phyloP scores from a whole-genome alignment of 2,113 vertebrate genomes.

The Picathartes gymnocephalus region DNA sequence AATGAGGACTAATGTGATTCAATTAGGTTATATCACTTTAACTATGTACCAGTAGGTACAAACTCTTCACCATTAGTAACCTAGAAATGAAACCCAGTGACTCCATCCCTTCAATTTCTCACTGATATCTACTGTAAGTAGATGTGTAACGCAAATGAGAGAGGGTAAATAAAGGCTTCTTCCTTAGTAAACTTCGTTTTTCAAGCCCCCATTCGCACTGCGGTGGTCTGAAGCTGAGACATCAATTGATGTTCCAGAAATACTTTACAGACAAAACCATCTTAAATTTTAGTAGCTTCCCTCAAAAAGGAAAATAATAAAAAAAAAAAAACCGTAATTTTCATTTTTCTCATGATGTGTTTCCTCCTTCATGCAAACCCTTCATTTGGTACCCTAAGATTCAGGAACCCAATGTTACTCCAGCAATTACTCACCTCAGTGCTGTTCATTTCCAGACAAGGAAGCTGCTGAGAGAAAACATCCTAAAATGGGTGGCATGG shows the following conservation, averaged over 20 bases:
- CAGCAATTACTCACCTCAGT: constrained; percentile 50
- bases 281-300: neutral
- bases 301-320: neutral
- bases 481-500: neutral
- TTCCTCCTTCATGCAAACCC: neutral
- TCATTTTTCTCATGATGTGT: neutral
- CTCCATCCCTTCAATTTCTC: neutral
- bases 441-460: constrained; percentile 33
- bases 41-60: neutral
- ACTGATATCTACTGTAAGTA: neutral
- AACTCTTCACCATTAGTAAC: neutral
- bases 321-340: neutral
- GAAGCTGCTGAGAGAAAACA: constrained; percentile 48
- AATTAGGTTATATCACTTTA: neutral
- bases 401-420: constrained; percentile 37
- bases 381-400: neutral
- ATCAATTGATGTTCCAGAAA: neutral
- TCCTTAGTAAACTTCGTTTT: neutral
- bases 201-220: neutral
- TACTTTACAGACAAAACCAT: neutral
- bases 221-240: neutral
- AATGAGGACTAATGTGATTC: neutral
- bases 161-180: neutral
- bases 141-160: neutral
- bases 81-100: neutral